These are phyloP conservation scores for Osmerus eperlanus DNA, from an alignment of 2,113 vertebrate genomes.

Conservation along the genomic window DNA sequence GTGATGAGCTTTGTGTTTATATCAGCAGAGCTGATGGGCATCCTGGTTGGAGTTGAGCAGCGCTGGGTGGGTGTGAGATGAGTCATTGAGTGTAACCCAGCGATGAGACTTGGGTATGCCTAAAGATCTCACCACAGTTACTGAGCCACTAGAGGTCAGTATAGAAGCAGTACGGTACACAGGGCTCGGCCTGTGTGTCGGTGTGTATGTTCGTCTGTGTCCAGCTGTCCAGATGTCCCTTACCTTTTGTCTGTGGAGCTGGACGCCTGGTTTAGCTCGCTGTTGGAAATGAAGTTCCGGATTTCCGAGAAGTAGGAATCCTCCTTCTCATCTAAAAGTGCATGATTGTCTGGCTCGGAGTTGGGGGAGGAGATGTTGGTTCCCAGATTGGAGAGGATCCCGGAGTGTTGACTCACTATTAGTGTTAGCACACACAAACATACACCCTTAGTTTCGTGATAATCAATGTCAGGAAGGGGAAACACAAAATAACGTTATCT, in stretches of 20 bases:
- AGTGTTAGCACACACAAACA: conserved; percentile 32
- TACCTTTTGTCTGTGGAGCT: conserved; percentile 90
- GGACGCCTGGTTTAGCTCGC: conserved; percentile 88
- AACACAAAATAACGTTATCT: not conserved
- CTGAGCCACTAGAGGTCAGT: conserved; percentile 1
- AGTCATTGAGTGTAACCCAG: not conserved
- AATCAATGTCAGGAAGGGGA: not conserved
- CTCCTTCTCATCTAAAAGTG: conserved; percentile 99
- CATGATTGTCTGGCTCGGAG: conserved; percentile 98
- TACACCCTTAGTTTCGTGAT: not conserved
- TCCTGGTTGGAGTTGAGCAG: not conserved
- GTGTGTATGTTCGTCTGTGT: not conserved
- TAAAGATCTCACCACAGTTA: not conserved
- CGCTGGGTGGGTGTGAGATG: not conserved
- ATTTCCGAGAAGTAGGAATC: conserved; percentile 99
- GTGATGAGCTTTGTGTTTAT: not conserved
- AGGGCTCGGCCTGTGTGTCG: not conserved
- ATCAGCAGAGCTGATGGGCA: not conserved
- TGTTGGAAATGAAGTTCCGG: conserved; percentile 98
- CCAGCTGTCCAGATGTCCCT: conserved; percentile 12
- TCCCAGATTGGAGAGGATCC: conserved; percentile 87
- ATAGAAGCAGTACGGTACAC: not conserved
- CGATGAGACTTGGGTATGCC: too few relatives aligned
- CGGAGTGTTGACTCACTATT: conserved; percentile 94
- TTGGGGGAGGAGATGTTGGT: conserved; percentile 88